Conservation (phyloP, 1,140 invertebrate genomes). For the Orchesella cincta region DNA sequence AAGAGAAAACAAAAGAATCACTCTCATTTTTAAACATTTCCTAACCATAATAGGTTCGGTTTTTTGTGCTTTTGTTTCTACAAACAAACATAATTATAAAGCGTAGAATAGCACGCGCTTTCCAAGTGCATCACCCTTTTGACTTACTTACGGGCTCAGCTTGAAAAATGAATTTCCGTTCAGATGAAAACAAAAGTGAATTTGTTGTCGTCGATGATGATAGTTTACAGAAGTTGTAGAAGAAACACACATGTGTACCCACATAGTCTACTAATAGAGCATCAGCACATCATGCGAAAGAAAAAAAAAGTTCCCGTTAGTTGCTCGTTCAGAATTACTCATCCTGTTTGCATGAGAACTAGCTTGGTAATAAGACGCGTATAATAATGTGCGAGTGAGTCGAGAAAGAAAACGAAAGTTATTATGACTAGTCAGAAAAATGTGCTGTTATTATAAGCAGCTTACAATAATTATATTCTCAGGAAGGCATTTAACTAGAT, state of each 20-base stretch:
- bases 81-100: not conserved
- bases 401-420: constrained; percentile 11
- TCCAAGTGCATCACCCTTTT: constrained; percentile 10
- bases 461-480: not conserved
- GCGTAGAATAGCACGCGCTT: not conserved
- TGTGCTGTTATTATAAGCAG: not conserved
- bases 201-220: not conserved
- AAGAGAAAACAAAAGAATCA: not conserved
- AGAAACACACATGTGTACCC: not conserved
- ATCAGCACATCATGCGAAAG: not conserved
- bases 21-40: too few species aligned
- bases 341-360: constrained; percentile 17
- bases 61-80: not conserved
- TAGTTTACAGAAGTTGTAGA: too few species aligned
- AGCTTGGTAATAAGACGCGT: not conserved
- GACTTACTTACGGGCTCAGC: not conserved
- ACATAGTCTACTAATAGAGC: not conserved
- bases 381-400: not conserved
- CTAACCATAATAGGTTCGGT: not conserved
- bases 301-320: constrained; percentile 10
- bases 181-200: constrained; percentile 16
- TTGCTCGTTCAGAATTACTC: not conserved
- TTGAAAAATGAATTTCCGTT: constrained; percentile 19
- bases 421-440: not conserved
- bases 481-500: constrained; percentile 1